Percentiles rank a stretch among this genome's conserved stretches.
Evolutionary conservation across 2,888 invertebrate genomes (phyloP).

Genomic region (Orthosia cruda): DNA sequence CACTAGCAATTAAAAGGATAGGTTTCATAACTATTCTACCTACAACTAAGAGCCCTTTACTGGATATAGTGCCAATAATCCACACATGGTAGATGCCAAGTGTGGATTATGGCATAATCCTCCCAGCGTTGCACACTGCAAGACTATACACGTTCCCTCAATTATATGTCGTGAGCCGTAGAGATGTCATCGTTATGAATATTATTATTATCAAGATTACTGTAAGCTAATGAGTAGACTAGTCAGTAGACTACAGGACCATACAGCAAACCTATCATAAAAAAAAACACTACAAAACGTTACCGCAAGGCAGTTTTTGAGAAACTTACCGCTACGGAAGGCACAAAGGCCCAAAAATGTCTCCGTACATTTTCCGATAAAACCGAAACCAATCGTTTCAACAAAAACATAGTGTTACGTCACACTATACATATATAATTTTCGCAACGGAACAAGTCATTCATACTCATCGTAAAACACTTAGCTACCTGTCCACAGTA

Average conservation of each 20-base stretch:
- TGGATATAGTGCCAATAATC: background rate
- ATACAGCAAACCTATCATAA: background rate
- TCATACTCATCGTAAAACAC: conserved; percentile 76
- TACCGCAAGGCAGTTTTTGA: background rate
- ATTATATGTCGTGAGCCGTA: background rate
- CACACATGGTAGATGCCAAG: background rate
- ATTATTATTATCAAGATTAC: too few relatives aligned
- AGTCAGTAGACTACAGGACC: too few relatives aligned
- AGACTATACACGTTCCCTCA: background rate
- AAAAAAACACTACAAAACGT: background rate
- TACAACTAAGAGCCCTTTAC: background rate
- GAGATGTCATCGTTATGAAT: background rate
- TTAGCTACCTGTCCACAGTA: conserved; percentile 67
- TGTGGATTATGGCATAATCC: conserved; percentile 16
- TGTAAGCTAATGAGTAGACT: too few relatives aligned
- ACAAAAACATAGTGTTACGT: conserved; percentile 69
- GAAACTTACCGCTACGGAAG: background rate
- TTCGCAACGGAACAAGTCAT: conserved; percentile 76
- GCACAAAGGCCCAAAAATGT: background rate
- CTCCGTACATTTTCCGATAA: conserved; percentile 16
- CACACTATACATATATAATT: conserved; percentile 70
- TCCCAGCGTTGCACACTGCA: background rate
- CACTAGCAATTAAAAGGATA: background rate
- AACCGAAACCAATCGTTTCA: conserved; percentile 37
- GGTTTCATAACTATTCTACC: background rate